phyloP scores from a whole-genome alignment of 2,113 vertebrate species.

The Phyllopteryx taeniolatus region DNA sequence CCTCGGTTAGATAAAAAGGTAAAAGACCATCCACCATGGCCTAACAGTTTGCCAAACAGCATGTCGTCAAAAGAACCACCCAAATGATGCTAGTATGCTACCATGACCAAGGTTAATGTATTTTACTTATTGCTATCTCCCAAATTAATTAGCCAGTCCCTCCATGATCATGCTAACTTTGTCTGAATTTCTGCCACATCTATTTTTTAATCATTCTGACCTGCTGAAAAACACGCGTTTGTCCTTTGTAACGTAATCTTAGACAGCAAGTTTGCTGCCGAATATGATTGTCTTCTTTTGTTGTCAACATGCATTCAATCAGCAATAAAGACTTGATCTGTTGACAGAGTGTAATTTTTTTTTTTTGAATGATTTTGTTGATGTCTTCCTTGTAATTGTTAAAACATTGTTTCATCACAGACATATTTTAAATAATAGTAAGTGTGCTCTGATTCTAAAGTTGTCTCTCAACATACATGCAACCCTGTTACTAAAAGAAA shows the following conservation, averaged over 20 bases:
- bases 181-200: background rate
- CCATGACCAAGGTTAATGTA: background rate
- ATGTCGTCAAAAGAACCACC: too few relatives aligned
- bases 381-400: too few relatives aligned
- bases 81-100: background rate
- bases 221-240: background rate
- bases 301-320: background rate
- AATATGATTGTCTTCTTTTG: background rate
- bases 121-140: background rate
- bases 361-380: too few relatives aligned
- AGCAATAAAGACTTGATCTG: background rate
- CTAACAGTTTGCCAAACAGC: too few relatives aligned
- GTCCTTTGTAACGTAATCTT: background rate
- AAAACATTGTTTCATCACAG: too few relatives aligned
- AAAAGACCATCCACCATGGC: too few relatives aligned
- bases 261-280: background rate
- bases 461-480: too few relatives aligned
- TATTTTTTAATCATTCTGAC: background rate
- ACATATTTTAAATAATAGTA: too few relatives aligned
- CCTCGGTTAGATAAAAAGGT: too few relatives aligned
- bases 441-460: too few relatives aligned
- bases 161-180: background rate
- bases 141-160: background rate
- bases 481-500: too few relatives aligned
- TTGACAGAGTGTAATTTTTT: background rate